Evolutionary conservation across 64 coral and sea anemone species (phyloP).

Genomic region (Pachyseris speciosa): DNA sequence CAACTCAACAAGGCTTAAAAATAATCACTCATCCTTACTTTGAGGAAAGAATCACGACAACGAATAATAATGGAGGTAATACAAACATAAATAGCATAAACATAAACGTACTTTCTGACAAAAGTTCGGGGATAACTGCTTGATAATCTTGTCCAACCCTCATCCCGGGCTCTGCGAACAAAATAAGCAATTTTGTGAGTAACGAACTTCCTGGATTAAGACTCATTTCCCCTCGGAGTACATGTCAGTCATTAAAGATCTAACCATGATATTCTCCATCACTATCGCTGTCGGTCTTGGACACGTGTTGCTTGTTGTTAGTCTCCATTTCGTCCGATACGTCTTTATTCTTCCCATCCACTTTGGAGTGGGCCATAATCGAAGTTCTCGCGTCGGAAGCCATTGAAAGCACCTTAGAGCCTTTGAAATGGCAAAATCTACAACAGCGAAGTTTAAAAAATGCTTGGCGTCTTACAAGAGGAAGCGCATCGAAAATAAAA

Average conservation of each 20-base stretch:
- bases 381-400: constrained; percentile 59
- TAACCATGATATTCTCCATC: constrained; percentile 79
- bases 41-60: neutral
- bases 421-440: neutral
- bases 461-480: neutral
- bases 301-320: constrained; percentile 80
- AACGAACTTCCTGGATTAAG: neutral
- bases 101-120: constrained; percentile 51
- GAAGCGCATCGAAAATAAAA: constrained; percentile 14
- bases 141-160: constrained; percentile 83
- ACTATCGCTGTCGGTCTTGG: constrained; percentile 60
- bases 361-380: constrained; percentile 58
- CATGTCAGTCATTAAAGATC: constrained; percentile 15
- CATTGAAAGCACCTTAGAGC: constrained; percentile 22
- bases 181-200: neutral
- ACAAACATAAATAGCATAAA: neutral
- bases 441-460: neutral
- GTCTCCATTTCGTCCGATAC: constrained; percentile 29
- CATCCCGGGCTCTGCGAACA: constrained; percentile 82
- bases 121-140: constrained; percentile 70
- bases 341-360: constrained; percentile 82
- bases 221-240: neutral
- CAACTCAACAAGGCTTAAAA: neutral
- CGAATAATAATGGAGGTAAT: neutral
- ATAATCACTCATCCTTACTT: neutral